These are phyloP conservation scores for Ranitomeya variabilis DNA, from an alignment of 2,113 vertebrate genomes.

Conservation along the genomic window DNA sequence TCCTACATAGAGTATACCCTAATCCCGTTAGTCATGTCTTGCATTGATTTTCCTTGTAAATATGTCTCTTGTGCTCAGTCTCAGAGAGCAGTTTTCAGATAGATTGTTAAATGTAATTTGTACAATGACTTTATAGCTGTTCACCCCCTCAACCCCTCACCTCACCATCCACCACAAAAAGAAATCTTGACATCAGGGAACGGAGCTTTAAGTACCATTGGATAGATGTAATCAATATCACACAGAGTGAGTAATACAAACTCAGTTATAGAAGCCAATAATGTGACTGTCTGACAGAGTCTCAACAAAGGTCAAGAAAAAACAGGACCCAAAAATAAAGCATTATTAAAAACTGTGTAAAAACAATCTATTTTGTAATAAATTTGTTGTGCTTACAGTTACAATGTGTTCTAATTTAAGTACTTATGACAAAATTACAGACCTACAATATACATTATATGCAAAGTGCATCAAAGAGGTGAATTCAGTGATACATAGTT, in stretches of 20 bases:
- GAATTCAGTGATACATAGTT: no score
- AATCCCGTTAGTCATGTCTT: not conserved
- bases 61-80: constrained; percentile 1
- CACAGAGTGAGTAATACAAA: constrained; percentile 44
- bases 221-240: constrained; percentile 52
- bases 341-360: constrained; percentile 25
- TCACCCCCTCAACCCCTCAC: no score
- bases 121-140: not conserved
- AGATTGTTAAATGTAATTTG: constrained; percentile 28
- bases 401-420: not conserved
- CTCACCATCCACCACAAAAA: not conserved
- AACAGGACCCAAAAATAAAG: constrained; percentile 39
- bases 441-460: not conserved
- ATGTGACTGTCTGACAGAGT: constrained; percentile 12
- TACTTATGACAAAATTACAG: not conserved
- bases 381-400: not conserved
- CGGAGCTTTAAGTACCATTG: constrained; percentile 43
- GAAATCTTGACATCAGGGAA: constrained; percentile 27
- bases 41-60: constrained; percentile 17
- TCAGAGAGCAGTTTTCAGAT: not conserved
- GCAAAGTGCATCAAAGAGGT: no score
- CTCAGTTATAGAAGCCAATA: constrained; percentile 43
- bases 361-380: not conserved
- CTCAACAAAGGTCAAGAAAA: constrained; percentile 35
- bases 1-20: not conserved